Conservation (phyloP, 2,888 invertebrate species). For the Imbricaverruca yamaguchii region DNA sequence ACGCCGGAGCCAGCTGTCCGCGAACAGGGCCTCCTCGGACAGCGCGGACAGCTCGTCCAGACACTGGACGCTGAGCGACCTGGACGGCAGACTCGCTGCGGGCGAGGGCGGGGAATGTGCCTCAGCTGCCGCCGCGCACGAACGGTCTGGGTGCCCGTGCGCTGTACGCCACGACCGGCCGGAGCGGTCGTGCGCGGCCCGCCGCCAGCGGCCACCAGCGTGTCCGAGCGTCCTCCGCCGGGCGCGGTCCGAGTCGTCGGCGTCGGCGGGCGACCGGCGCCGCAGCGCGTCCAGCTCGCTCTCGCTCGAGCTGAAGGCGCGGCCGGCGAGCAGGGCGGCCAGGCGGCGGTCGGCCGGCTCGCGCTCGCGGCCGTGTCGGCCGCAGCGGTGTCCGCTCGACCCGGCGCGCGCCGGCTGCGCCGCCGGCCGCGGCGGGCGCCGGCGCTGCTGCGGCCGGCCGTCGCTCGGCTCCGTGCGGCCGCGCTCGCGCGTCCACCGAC, state of each 20-base stretch:
- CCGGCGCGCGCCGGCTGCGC: not conserved
- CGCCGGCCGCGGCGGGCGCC: not conserved
- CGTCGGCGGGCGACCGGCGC: not conserved
- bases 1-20: no score
- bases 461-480: not conserved
- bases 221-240: no score
- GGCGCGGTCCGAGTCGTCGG: not conserved
- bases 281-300: not conserved
- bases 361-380: not conserved
- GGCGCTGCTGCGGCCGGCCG: not conserved
- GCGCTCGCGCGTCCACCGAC: no score
- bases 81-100: no score
- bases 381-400: not conserved
- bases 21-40: not conserved
- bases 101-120: no score
- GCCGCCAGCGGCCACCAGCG: not conserved
- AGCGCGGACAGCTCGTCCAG: not conserved
- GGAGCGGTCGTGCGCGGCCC: not conserved
- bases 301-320: conserved; percentile 2
- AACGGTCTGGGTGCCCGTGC: no score
- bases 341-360: not conserved
- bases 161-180: not conserved
- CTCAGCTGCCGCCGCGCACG: no score
- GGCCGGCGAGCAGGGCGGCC: not conserved
- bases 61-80: not conserved